Base-by-base conservation (phyloP, 23 tunicate species). In the Phallusia fumigata region DNA sequence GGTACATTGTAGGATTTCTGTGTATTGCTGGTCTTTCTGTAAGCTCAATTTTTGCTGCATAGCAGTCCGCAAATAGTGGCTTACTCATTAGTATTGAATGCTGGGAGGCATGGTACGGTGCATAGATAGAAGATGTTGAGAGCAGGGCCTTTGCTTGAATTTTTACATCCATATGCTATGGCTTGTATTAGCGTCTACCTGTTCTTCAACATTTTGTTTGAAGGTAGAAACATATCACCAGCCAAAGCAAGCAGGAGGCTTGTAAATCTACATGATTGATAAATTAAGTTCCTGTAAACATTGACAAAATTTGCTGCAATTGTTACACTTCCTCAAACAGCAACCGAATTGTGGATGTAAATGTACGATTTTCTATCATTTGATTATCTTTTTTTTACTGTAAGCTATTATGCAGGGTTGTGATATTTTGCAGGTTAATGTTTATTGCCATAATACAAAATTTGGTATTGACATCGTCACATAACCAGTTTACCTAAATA, bases 81-180 rank as follows among this genome's bases (percentile, higher is more conserved):
- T 58, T 58, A 16, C 69, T 58, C 69, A 58, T 58, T 22, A 22
- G 28, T 21, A 58, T 5, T 6, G 69, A 6, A 6, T 13, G 69
- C 13, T 58, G 69, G 16, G 69, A 58, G 69, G 28, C 69, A 58
- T 58, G 11, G 26, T 58, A 24, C 26, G 69, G 26, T 58, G 69
- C 69, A 58, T 58, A 58, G 69, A 58, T 21, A 21, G 69, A 58
- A 16, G 26, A 21, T 1, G 11, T 58, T 6, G 69, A 13, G 16
- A 21, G 69, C 11, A 58, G 16, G 28, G 28, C 3, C 69, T 58
- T 58, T 58, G 69, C 26, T 58, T 22, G 69, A 24, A 58, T 22
- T 13, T 58, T 58, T 58, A 58, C 69, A 58, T 58, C 69, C 69
- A 58, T 58, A 58, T 21, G 69, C 69, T 21, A 58, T 58, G 69